Conservation (phyloP, 37 sponge, comb jelly and placozoan genomes). For the Aplysina aerophoba region DNA sequence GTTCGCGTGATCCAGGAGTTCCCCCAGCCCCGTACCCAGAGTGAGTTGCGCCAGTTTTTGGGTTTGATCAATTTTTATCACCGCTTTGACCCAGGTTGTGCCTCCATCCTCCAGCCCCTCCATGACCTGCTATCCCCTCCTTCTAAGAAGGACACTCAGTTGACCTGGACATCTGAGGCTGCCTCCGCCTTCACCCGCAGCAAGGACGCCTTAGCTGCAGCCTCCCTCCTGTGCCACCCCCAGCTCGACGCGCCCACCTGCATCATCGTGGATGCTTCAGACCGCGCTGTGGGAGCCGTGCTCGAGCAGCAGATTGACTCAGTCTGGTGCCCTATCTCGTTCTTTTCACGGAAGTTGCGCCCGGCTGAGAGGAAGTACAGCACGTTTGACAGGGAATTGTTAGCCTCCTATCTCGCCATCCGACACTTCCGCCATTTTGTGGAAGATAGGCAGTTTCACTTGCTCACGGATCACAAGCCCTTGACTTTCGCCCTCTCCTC, state of each 20-base stretch:
- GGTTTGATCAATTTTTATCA: slow-evolving; percentile 45
- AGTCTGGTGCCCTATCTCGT: slow-evolving; percentile 24
- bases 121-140: slow-evolving; percentile 25
- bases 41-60: slow-evolving; percentile 42
- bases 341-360: slow-evolving; percentile 41
- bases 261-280: slow-evolving; percentile 30
- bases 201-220: background rate
- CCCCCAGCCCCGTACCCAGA: slow-evolving; percentile 47
- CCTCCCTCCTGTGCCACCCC: background rate
- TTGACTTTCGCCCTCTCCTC: slow-evolving; percentile 23
- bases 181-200: background rate
- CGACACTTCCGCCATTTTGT: slow-evolving; percentile 49
- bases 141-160: slow-evolving; percentile 4
- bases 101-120: slow-evolving; percentile 43
- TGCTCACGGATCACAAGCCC: slow-evolving; percentile 41
- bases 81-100: slow-evolving; percentile 33
- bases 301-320: slow-evolving; percentile 16
- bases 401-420: slow-evolving; percentile 43
- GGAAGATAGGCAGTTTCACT: slow-evolving; percentile 48
- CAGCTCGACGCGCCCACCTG: background rate
- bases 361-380: slow-evolving; percentile 51
- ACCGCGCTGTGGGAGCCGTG: slow-evolving; percentile 36
- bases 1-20: slow-evolving; percentile 52
- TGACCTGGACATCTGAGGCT: background rate
- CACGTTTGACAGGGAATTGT: slow-evolving; percentile 49